Evolutionary conservation across 2,888 invertebrate genomes (phyloP), one percentile per base, ranked within the genome.

Genomic region (Eueremaeus valkanovi): DNA sequence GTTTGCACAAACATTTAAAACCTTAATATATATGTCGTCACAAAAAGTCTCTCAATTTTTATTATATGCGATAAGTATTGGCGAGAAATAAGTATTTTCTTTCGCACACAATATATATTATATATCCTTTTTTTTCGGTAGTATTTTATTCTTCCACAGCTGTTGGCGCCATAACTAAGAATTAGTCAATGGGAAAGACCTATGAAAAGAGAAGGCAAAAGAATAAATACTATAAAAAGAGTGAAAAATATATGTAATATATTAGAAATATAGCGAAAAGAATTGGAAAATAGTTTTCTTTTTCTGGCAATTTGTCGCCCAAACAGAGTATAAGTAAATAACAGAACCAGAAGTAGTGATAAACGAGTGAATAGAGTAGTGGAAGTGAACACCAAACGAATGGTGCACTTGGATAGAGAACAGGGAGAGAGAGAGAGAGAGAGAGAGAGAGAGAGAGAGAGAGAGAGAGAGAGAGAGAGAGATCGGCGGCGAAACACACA

Each of bases 361-460:
- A 61, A 61, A 61, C 61, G 61, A 61, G 9, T 29, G 8, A 24
- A 58, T 3, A 45, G 45, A 45, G 18, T 18, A 18, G 8, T 40
- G 40, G 40, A 40, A 40, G 5, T 40, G 40, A n/a, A n/a, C n/a
- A n/a, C n/a, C n/a, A n/a, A n/a, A n/a, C n/a, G n/a, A n/a, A n/a
- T n/a, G n/a, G n/a, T n/a, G n/a, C n/a, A n/a, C n/a, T n/a, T n/a
- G n/a, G n/a, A n/a, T n/a, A n/a, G n/a, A n/a, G n/a, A n/a, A n/a
- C n/a, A n/a, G n/a, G n/a, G n/a, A n/a, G n/a, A n/a, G n/a, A 36
- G 36, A 36, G 36, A 36, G 36, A 36, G 36, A 36, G 36, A n/a
- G 66, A 66, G 66, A 66, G 66, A 66, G 66, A 66, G 66, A 90
- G 82, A 66, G 66, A 66, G 66, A 66, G 66, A 66, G 66, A 66